Evolutionary conservation across 2,797 vertebrate genomes (phyloP).

Genomic region (Arnoldichthys spilopterus): DNA sequence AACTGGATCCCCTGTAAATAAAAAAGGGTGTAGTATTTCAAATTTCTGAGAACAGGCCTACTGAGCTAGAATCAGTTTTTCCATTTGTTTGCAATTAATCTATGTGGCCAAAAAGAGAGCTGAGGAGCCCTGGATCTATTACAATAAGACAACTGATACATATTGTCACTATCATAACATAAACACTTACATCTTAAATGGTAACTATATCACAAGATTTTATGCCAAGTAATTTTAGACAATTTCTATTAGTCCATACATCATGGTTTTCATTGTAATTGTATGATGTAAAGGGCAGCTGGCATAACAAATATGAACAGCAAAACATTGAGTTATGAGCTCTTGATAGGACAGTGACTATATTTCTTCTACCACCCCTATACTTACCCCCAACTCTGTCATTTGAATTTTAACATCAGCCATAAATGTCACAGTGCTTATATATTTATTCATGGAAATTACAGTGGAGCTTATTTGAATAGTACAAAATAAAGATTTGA

Average conservation of each 20-base stretch:
- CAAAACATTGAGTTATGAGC: neutral
- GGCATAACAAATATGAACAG: neutral
- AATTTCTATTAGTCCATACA: neutral
- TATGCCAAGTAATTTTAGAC: neutral
- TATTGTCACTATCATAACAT: neutral
- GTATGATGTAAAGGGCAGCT: neutral
- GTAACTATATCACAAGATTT: neutral
- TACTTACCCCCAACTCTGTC: too few relatives aligned
- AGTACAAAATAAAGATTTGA: neutral
- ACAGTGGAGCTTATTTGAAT: neutral
- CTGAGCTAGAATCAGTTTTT: neutral
- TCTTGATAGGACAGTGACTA: neutral
- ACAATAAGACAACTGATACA: too few relatives aligned
- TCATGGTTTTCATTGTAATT: neutral
- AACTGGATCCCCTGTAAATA: slow-evolving; percentile 86
- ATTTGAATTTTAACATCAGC: neutral
- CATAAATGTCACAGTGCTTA: neutral
- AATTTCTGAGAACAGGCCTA: neutral
- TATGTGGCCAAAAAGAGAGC: too few relatives aligned
- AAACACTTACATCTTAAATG: neutral
- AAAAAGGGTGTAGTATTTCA: neutral
- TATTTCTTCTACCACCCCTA: neutral
- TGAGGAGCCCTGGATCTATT: too few relatives aligned
- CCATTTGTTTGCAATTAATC: neutral
- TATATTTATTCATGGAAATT: neutral